These are phyloP conservation scores for Microcebus griseorufus DNA, from an alignment of 2,113 vertebrate genomes.

Conservation along the genomic window DNA sequence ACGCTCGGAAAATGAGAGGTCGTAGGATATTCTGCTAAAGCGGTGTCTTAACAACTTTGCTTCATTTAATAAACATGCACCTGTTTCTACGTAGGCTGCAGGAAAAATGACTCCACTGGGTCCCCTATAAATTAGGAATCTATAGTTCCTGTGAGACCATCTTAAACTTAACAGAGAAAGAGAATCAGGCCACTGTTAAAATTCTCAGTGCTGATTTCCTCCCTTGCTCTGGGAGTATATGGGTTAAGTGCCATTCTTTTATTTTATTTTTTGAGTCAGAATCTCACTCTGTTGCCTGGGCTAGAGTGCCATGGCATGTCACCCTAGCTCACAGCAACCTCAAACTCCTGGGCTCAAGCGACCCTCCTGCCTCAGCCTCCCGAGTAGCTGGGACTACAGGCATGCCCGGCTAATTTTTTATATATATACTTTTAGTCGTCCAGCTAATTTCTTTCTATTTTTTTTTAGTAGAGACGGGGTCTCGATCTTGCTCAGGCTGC, in stretches of 20 bases:
- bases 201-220: neutral
- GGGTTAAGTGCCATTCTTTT: neutral
- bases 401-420: no score
- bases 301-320: no score
- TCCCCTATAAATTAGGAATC: neutral
- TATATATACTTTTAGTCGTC: no score
- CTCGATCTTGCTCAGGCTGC: no score
- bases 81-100: neutral
- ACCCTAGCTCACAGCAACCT: no score
- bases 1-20: neutral
- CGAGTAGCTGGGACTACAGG: no score
- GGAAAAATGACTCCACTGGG: neutral
- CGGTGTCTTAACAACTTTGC: neutral
- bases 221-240: neutral
- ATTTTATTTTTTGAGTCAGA: no score
- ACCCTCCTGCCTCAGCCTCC: no score
- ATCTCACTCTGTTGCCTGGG: no score
- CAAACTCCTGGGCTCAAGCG: no score
- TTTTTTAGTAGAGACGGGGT: no score
- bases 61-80: neutral
- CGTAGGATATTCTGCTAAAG: neutral
- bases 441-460: no score
- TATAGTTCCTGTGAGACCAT: neutral
- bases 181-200: neutral
- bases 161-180: neutral